Evolutionary conservation across 2,113 vertebrate genomes (phyloP).

Genomic region (Tretioscincus oriximinensis): DNA sequence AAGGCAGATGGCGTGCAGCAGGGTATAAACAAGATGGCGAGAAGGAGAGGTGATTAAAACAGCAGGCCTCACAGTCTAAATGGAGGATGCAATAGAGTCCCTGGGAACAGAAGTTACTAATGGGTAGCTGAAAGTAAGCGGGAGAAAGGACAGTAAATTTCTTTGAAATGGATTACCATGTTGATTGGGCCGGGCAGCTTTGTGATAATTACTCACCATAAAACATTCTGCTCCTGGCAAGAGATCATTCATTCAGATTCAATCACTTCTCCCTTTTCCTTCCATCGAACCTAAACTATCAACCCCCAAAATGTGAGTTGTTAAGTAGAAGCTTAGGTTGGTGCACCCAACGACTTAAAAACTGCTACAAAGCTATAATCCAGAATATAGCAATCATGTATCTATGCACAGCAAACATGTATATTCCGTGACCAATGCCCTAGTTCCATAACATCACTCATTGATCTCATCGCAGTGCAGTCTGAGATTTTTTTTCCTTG

Average conservation of each 20-base stretch:
- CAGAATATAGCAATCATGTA: no score
- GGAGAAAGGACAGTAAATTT: slow-evolving; percentile 50
- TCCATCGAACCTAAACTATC: slow-evolving; percentile 54
- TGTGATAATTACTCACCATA: slow-evolving; percentile 50
- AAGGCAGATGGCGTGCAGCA: slow-evolving; percentile 80
- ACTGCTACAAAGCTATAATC: no score
- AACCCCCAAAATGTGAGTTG: slow-evolving; percentile 54
- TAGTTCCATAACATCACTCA: no score
- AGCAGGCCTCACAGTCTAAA: slow-evolving; percentile 72
- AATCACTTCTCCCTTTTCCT: no score
- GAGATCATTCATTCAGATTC: slow-evolving; percentile 33
- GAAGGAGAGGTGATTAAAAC: slow-evolving; percentile 77
- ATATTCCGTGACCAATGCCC: no score
- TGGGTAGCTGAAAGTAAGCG: slow-evolving; percentile 30
- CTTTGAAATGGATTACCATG: slow-evolving; percentile 20
- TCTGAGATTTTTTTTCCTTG: no score
- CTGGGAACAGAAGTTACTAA: slow-evolving; percentile 59
- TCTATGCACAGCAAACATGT: no score
- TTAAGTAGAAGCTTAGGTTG: slow-evolving; percentile 65
- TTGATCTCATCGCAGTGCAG: no score
- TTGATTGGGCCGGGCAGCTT: slow-evolving; percentile 43
- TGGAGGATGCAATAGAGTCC: slow-evolving; percentile 62
- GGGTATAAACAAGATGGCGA: slow-evolving; percentile 76
- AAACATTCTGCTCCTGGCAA: slow-evolving; percentile 39
- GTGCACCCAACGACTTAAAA: no score